Evolutionary conservation across 35 echinoderm and acorn worm genomes (phyloP), one percentile per base, ranked within the genome.

Genomic region (Apostichopus japonicus): DNA sequence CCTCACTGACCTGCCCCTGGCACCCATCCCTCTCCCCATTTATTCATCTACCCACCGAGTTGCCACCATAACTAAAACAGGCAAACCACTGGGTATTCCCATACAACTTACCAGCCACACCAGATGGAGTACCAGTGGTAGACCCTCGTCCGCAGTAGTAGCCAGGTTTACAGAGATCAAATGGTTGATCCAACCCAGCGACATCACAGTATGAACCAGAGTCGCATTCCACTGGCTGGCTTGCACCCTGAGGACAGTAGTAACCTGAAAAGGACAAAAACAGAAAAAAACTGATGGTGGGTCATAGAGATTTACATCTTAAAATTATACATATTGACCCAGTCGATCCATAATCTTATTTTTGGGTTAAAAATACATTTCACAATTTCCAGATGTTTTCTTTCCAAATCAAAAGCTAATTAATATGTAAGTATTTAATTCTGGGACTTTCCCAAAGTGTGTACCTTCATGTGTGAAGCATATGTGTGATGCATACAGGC

Each of bases 231-330:
- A 91, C 56, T 21, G 95, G 94, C 56, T 84, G 77, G 61, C 90
- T 96, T 24, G 93, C 73, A 27, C 96, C 96, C 61, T 88, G 63
- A 86, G 94, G 94, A 80, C 96, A 98, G 87, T 98, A 98, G 27
- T 96, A 90, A 91, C 94, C 96, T 98, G 13, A 23, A 86, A 65
- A 91, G 33, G 33, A 77, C 59, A 78, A 78, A 78, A 78, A 78
- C 8, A 78, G 8, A 21, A 13, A 78, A 78, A 78, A 78, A 22
- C 5, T 24, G 23, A 0, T n/a, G n/a, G n/a, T n/a, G n/a, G n/a
- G n/a, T n/a, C 8, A 70, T 10, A 70, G 17, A 70, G 17, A 70
- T 10, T 57, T 57, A 1, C 19, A 87, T 14, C 14, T 27, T 51
- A 10, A 51, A 16, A 16, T 21, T 19, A 86, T 53, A 27, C 1